Evolutionary conservation across 2,113 vertebrate species (phyloP).

Genomic region (Motacilla alba): DNA sequence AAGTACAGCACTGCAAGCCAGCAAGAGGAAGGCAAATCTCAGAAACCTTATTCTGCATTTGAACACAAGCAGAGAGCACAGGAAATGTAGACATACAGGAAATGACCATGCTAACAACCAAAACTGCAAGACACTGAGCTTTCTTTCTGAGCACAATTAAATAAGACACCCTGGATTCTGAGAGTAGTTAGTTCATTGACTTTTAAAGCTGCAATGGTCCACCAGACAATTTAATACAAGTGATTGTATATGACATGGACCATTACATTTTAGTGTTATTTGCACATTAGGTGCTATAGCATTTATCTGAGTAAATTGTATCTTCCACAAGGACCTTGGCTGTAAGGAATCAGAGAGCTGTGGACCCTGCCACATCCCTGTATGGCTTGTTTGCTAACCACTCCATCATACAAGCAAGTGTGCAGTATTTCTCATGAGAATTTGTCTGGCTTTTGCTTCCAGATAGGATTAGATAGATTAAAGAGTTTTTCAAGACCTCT

Average conservation of each 20-base stretch:
- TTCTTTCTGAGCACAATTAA: not conserved
- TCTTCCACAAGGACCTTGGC: not conserved
- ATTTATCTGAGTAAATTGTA: not conserved
- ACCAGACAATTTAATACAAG: not conserved
- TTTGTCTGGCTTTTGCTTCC: not conserved
- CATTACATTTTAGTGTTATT: conserved; percentile 8
- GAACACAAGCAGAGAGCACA: not conserved
- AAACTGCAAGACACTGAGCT: not conserved
- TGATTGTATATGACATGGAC: not conserved
- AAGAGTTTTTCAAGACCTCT: not conserved
- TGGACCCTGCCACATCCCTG: not conserved
- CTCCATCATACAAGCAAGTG: not conserved
- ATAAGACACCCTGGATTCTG: not conserved
- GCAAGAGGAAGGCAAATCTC: not conserved
- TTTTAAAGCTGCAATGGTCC: not conserved
- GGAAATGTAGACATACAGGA: not conserved
- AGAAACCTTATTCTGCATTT: not conserved
- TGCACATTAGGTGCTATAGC: not conserved
- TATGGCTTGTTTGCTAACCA: not conserved
- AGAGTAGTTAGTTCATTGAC: not conserved
- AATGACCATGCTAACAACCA: not conserved
- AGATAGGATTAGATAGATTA: not conserved
- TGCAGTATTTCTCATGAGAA: not conserved
- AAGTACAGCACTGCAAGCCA: not conserved
- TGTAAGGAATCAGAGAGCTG: not conserved